A percentile compares a stretch with the other conserved stretches of the same genome.
Conservation (phyloP, 2,888 invertebrate genomes). For the Slavum lentiscoides region DNA sequence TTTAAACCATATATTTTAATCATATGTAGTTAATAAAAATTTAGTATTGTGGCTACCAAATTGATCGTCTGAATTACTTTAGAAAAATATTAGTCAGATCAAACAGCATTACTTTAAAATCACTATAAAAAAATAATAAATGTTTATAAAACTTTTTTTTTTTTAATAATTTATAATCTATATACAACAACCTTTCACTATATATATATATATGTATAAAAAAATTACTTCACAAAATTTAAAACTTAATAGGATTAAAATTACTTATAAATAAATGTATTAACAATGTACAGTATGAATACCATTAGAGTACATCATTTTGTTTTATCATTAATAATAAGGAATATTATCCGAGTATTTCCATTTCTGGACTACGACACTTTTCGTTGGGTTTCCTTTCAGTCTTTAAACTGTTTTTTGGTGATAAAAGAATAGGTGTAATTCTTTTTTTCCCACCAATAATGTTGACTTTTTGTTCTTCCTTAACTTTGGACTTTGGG, state of each 20-base stretch:
- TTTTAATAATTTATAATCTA: neutral
- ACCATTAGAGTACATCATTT: neutral
- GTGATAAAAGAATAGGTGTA: slow-evolving; percentile 40
- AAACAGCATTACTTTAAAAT: no score
- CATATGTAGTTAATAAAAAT: no score
- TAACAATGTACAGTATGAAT: slow-evolving; percentile 5
- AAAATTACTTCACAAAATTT: neutral
- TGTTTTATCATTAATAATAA: neutral
- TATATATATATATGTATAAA: neutral
- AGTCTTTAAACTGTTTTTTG: slow-evolving; percentile 25
- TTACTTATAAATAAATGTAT: slow-evolving; percentile 28
- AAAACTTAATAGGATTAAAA: slow-evolving; percentile 32
- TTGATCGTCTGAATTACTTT: no score
- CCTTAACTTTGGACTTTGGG: neutral
- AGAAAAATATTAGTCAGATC: no score
- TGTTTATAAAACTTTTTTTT: slow-evolving; percentile 3
- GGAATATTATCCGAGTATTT: neutral
- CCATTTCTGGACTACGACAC: slow-evolving; percentile 1
- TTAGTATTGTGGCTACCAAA: no score
- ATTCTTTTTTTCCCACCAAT: slow-evolving; percentile 44
- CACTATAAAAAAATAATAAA: no score
- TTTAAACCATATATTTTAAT: no score
- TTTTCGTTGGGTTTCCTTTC: neutral
- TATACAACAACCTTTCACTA: neutral
- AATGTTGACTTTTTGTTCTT: slow-evolving; percentile 42